Conservation (phyloP, 23 tunicate species). For the Halocynthia aurantium region DNA sequence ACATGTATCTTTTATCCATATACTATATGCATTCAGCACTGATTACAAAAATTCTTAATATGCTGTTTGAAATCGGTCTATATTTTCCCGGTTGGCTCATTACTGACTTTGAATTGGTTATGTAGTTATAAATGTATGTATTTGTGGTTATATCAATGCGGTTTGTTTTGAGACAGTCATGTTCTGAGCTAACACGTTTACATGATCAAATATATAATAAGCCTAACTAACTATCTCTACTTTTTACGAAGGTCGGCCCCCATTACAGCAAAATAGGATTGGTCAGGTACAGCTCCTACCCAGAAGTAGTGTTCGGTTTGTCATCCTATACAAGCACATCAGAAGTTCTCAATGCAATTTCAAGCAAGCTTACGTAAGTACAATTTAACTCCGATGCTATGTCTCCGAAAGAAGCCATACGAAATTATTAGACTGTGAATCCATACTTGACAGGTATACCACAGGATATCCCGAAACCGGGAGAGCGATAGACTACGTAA, state of each 20-base stretch:
- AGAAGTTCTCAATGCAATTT: conserved; percentile 45
- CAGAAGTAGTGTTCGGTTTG: conserved; percentile 50
- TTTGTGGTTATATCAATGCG: too few relatives aligned
- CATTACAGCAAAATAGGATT: conserved; percentile 56
- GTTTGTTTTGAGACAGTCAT: too few relatives aligned
- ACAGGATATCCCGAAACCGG: conserved; percentile 57
- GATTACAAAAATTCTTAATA: too few relatives aligned
- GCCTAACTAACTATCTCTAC: too few relatives aligned
- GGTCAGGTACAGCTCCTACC: conserved; percentile 50
- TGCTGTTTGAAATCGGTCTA: too few relatives aligned
- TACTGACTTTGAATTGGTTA: too few relatives aligned
- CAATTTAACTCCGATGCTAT: neutral
- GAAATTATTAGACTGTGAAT: neutral
- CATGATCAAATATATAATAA: too few relatives aligned
- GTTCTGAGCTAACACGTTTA: too few relatives aligned
- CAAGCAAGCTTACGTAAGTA: conserved; percentile 14
- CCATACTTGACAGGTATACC: conserved; percentile 23
- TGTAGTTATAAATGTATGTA: too few relatives aligned
- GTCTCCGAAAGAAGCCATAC: neutral
- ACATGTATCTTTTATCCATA: too few relatives aligned
- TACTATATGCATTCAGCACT: too few relatives aligned
- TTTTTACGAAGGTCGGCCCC: conserved; percentile 43
- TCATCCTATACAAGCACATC: conserved; percentile 39
- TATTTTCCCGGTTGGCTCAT: too few relatives aligned
- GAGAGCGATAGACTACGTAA: conserved; percentile 58